Conservation (phyloP, 2,797 vertebrate genomes). For the Syncerus caffer region DNA sequence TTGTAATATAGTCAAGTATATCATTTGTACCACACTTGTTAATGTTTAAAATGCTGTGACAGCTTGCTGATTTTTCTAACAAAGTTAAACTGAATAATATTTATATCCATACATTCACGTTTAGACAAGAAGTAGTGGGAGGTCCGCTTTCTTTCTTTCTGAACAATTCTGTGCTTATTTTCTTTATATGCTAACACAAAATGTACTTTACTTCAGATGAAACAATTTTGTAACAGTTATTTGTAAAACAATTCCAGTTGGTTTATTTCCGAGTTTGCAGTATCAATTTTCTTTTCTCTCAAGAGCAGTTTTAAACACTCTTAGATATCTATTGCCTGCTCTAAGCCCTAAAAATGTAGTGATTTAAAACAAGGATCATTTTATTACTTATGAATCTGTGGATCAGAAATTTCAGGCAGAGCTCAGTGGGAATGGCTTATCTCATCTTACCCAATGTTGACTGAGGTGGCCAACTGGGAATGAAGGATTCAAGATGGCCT, state of each 20-base stretch:
- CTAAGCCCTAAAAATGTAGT: not conserved
- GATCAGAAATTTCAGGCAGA: not conserved
- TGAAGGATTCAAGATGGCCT: not conserved
- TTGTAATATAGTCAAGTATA: slow-evolving; percentile 28
- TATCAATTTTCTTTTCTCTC: not conserved
- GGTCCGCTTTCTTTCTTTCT: slow-evolving; percentile 28
- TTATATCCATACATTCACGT: slow-evolving; percentile 34
- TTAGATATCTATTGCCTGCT: not conserved
- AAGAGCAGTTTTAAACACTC: not conserved
- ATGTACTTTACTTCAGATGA: not conserved
- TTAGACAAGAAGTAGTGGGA: slow-evolving; percentile 36
- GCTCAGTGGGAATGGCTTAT: not conserved
- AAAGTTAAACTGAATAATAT: slow-evolving; percentile 36
- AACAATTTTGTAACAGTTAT: not conserved
- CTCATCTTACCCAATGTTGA: not conserved
- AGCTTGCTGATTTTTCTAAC: slow-evolving; percentile 57
- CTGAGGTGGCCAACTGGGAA: not conserved
- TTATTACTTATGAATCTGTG: not conserved
- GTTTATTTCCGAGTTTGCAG: not conserved
- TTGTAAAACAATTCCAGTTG: not conserved
- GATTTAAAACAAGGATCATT: not conserved
- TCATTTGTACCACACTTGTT: slow-evolving; percentile 58
- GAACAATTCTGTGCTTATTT: slow-evolving; percentile 41
- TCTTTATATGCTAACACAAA: slow-evolving; percentile 38
- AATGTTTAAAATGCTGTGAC: slow-evolving; percentile 51